A percentile compares a stretch with the other conserved stretches of the same genome.
These are phyloP conservation scores for Trachelus troglodyta DNA, from an alignment of 2,888 invertebrate species.

Conservation along the genomic window DNA sequence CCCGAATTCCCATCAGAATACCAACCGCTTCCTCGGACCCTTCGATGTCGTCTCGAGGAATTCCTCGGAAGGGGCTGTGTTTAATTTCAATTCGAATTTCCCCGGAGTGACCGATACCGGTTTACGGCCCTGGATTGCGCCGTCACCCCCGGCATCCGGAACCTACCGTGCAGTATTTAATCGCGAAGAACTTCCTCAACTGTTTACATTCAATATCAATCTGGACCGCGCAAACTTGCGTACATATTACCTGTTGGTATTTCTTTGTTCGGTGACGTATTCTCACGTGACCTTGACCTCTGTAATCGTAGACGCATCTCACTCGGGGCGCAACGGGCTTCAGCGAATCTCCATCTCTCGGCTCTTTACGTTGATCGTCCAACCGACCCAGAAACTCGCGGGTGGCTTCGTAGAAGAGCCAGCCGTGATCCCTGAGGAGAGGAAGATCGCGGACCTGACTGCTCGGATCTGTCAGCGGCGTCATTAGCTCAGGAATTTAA, in stretches of 20 bases:
- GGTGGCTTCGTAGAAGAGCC: not conserved
- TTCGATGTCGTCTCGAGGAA: not conserved
- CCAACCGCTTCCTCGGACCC: not conserved
- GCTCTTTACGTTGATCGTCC: not conserved
- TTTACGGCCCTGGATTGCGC: not conserved
- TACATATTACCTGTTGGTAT: not conserved
- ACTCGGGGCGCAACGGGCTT: not conserved
- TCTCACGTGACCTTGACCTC: not conserved
- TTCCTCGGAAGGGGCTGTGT: not conserved
- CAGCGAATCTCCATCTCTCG: not conserved
- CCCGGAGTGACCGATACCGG: not conserved
- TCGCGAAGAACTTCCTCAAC: not conserved
- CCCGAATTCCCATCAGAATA: not conserved
- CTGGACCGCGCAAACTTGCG: not conserved
- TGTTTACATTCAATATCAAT: not conserved
- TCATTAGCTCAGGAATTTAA: constrained; percentile 7
- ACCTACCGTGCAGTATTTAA: not conserved
- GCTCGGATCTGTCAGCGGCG: not conserved
- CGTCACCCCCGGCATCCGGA: not conserved
- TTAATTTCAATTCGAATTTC: not conserved
- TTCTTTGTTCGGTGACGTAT: not conserved
- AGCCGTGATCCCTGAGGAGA: not conserved
- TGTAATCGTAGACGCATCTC: not conserved
- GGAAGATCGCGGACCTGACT: not conserved
- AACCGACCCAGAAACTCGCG: not conserved